Conservation (phyloP, 2,888 invertebrate species). For the Rapana venosa region DNA sequence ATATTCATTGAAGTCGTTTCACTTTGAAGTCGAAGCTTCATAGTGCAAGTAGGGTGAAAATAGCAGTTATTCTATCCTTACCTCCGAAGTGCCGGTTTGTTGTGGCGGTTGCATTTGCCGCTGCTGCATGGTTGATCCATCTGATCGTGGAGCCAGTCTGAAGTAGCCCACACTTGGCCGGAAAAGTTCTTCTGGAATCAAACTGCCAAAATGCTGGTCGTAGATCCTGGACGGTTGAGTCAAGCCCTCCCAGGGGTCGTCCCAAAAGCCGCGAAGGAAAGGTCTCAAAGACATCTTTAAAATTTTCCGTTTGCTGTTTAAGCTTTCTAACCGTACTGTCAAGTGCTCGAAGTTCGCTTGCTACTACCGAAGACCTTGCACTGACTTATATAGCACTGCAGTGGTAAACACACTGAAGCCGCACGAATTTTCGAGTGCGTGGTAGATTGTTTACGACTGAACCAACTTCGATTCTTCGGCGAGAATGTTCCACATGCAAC, state of each 20-base stretch:
- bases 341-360: too few species aligned
- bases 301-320: constrained; percentile 46
- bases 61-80: neutral
- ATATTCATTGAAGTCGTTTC: too few species aligned
- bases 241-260: constrained; percentile 36
- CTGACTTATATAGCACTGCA: too few species aligned
- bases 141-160: neutral
- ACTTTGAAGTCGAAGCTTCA: too few species aligned
- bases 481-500: too few species aligned
- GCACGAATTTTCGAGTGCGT: too few species aligned
- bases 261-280: constrained; percentile 38
- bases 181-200: constrained; percentile 22
- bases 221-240: constrained; percentile 19
- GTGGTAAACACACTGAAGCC: too few species aligned
- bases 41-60: too few species aligned
- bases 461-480: too few species aligned
- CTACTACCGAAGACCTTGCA: too few species aligned
- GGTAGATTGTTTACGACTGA: too few species aligned
- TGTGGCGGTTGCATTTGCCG: constrained; percentile 10
- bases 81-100: constrained; percentile 32
- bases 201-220: constrained; percentile 38
- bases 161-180: neutral
- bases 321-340: too few species aligned
- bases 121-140: neutral
- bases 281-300: constrained; percentile 19